phyloP scores from a whole-genome alignment of 1,140 invertebrate species.

The Uloborus diversus region DNA sequence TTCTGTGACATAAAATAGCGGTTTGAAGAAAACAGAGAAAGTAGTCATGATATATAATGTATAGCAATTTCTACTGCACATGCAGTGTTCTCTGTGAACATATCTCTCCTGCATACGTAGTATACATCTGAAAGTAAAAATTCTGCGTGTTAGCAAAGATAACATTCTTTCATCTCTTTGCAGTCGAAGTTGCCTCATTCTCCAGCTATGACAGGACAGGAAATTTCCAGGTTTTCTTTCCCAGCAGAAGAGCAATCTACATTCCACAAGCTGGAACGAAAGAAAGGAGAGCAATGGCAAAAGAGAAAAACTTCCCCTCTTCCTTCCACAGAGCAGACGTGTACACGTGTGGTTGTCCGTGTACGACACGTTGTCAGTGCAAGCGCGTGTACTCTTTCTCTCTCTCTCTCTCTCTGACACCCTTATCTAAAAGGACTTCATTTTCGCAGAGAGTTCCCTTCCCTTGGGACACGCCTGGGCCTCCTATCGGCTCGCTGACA shows the following conservation, averaged over 20 bases:
- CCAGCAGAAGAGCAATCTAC: neutral
- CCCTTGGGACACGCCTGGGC: constrained; percentile 10
- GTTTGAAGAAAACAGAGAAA: too few species aligned
- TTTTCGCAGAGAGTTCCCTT: constrained; percentile 30
- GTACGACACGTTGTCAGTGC: constrained; percentile 54
- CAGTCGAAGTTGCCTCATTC: too few species aligned
- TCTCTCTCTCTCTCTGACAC: constrained; percentile 22
- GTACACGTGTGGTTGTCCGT: constrained; percentile 45
- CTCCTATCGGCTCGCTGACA: constrained; percentile 47
- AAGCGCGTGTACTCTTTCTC: constrained; percentile 19
- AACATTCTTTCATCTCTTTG: too few species aligned
- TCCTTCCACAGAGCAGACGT: constrained; percentile 30
- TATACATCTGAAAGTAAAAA: too few species aligned
- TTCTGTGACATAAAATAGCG: too few species aligned
- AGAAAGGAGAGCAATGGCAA: too few species aligned
- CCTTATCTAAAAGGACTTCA: constrained; percentile 45
- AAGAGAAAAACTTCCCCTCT: constrained; percentile 2
- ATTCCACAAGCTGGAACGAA: constrained; percentile 33
- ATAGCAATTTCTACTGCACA: too few species aligned
- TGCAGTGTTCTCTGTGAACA: too few species aligned
- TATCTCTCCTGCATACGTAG: too few species aligned
- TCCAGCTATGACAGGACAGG: constrained; percentile 33
- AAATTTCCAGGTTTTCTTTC: constrained; percentile 7
- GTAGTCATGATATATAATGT: too few species aligned
- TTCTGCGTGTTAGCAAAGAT: too few species aligned